phyloP scores from a whole-genome alignment of 2,113 vertebrate genomes.

The Ceyx margarethae region DNA sequence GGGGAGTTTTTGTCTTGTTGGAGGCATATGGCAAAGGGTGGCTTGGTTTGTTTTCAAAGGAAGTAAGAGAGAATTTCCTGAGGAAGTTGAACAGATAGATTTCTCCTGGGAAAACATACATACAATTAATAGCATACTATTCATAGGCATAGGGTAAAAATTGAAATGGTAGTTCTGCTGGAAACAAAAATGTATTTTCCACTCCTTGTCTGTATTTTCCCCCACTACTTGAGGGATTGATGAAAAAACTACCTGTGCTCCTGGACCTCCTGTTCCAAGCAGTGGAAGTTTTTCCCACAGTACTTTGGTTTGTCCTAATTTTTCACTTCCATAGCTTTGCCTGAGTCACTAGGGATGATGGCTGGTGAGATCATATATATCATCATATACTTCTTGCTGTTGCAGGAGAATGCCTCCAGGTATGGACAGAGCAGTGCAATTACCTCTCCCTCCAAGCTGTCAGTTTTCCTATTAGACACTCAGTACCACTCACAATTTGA shows the following conservation, averaged over 20 bases:
- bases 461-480: not conserved
- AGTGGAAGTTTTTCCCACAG: not conserved
- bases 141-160: not conserved
- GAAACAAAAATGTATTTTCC: not conserved
- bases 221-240: too few species aligned
- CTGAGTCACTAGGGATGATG: not conserved
- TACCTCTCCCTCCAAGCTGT: not conserved
- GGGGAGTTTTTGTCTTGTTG: not conserved
- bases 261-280: too few species aligned
- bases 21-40: not conserved
- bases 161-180: not conserved
- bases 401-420: not conserved
- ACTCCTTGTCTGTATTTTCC: too few species aligned
- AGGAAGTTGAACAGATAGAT: constrained; percentile 38
- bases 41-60: constrained; percentile 30
- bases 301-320: constrained; percentile 37
- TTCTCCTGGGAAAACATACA: constrained; percentile 16
- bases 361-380: not conserved
- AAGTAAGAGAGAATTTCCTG: constrained; percentile 61
- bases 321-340: not conserved
- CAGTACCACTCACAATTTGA: not conserved
- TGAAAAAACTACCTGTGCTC: too few species aligned
- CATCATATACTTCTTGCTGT: not conserved
- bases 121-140: not conserved
- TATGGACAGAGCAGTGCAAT: constrained; percentile 11